Conservation (phyloP, 2,888 invertebrate species). For the Meliscaeva auricollis region DNA sequence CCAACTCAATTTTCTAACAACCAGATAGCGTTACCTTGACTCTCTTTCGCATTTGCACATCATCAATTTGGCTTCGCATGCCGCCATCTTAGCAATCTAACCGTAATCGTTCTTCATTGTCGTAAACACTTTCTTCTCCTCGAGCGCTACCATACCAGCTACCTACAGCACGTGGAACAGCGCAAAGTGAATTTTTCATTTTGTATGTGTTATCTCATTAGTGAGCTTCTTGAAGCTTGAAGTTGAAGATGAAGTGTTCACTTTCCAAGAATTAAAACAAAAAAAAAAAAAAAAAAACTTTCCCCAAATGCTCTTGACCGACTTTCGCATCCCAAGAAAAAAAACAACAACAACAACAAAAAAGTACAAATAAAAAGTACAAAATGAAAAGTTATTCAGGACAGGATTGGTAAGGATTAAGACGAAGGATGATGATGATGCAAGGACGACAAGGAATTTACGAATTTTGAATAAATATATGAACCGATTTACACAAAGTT, state of each 20-base stretch:
- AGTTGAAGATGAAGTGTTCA: slow-evolving; percentile 23
- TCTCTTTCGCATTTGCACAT: slow-evolving; percentile 57
- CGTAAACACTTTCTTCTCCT: slow-evolving; percentile 4
- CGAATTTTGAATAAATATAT: slow-evolving; percentile 37
- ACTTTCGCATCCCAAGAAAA: slow-evolving; percentile 15
- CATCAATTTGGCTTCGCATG: slow-evolving; percentile 24
- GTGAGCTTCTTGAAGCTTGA: slow-evolving; percentile 38
- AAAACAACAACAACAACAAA: too few relatives aligned
- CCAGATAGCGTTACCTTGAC: slow-evolving; percentile 46
- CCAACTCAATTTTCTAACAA: slow-evolving; percentile 30
- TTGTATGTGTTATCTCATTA: slow-evolving; percentile 66
- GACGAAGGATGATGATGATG: background rate
- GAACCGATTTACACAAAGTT: slow-evolving; percentile 19
- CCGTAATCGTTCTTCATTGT: slow-evolving; percentile 5
- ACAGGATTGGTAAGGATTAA: background rate
- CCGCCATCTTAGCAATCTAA: background rate
- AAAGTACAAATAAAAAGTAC: too few relatives aligned
- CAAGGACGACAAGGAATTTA: background rate
- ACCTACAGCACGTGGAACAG: slow-evolving; percentile 13
- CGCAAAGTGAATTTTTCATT: slow-evolving; percentile 56
- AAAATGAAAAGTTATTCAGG: slow-evolving; percentile 17
- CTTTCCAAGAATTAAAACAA: background rate
- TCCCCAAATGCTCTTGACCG: slow-evolving; percentile 58
- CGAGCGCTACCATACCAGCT: background rate
- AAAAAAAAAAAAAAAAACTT: slow-evolving; percentile 21